Conservation (phyloP, 2,797 vertebrate species). For the Pangasius djambal region DNA sequence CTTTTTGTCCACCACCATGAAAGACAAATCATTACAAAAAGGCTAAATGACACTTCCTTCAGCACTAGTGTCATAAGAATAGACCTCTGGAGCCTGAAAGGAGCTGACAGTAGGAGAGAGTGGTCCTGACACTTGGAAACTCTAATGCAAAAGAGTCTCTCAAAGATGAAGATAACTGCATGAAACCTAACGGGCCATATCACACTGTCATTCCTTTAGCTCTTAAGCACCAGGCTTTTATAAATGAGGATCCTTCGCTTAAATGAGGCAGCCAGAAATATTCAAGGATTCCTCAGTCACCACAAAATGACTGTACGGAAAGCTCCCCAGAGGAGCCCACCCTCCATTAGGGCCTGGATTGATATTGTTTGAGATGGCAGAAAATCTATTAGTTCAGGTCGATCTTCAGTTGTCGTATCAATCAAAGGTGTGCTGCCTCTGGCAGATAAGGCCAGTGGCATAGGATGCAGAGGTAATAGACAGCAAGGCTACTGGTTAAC, state of each 20-base stretch:
- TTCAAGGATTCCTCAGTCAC: conserved; percentile 44
- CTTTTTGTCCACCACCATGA: background rate
- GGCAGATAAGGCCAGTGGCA: conserved; percentile 26
- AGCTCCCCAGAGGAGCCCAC: conserved; percentile 43
- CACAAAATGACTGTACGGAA: conserved; percentile 37
- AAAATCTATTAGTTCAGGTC: conserved; percentile 58
- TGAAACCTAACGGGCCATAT: conserved; percentile 39
- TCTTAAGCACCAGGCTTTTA: conserved; percentile 32
- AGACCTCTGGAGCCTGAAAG: conserved; percentile 21
- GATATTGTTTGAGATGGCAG: conserved; percentile 57
- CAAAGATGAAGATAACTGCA: conserved; percentile 28
- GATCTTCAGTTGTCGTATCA: conserved; percentile 44
- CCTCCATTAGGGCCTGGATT: conserved; percentile 55
- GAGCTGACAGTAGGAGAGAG: conserved; percentile 16
- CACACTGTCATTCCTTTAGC: conserved; percentile 34
- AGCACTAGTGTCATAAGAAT: conserved; percentile 18
- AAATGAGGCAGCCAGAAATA: conserved; percentile 39
- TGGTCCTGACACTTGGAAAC: conserved; percentile 32
- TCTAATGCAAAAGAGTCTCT: conserved; percentile 29
- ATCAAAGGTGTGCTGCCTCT: conserved; percentile 45
- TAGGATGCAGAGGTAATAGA: conserved; percentile 37
- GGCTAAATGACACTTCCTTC: conserved; percentile 25
- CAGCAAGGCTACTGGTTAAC: conserved; percentile 19
- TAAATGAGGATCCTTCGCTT: conserved; percentile 46
- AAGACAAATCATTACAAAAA: conserved; percentile 23